Percentiles rank a stretch among this genome's conserved stretches.
Evolutionary conservation across 1,140 invertebrate species (phyloP).

Genomic region (Antheraea pernyi): DNA sequence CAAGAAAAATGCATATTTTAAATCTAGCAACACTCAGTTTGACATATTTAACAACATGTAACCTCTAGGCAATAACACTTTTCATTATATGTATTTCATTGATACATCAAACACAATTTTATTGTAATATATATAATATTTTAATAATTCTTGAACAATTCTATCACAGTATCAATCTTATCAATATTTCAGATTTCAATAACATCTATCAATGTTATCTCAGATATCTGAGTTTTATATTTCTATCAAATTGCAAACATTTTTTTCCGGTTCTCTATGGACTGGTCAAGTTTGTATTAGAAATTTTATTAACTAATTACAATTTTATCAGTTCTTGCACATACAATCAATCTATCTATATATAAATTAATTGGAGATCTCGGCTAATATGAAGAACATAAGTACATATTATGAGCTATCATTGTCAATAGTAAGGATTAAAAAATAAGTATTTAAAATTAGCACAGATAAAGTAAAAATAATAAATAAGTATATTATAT

Average conservation of each 20-base stretch:
- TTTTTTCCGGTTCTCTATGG: not conserved
- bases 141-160: not conserved
- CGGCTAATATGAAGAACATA: conserved; percentile 15
- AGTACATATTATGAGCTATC: conserved; percentile 32
- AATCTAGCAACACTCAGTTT: conserved; percentile 1
- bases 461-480: conserved; percentile 2
- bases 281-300: not conserved
- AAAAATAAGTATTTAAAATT: conserved; percentile 10
- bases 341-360: too few relatives aligned
- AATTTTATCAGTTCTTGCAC: too few relatives aligned
- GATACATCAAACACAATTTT: not conserved
- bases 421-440: not conserved
- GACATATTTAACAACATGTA: not conserved
- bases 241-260: too few relatives aligned
- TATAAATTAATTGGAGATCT: conserved; percentile 1
- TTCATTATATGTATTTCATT: not conserved
- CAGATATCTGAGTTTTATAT: not conserved
- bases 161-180: conserved; percentile 26
- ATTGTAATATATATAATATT: not conserved
- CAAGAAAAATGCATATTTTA: not conserved
- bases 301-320: not conserved
- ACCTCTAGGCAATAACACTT: not conserved
- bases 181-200: conserved; percentile 13
- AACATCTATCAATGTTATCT: conserved; percentile 1
- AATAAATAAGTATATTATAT: not conserved